Conservation (phyloP, 2,888 invertebrate genomes). For the Erannis defoliaria region DNA sequence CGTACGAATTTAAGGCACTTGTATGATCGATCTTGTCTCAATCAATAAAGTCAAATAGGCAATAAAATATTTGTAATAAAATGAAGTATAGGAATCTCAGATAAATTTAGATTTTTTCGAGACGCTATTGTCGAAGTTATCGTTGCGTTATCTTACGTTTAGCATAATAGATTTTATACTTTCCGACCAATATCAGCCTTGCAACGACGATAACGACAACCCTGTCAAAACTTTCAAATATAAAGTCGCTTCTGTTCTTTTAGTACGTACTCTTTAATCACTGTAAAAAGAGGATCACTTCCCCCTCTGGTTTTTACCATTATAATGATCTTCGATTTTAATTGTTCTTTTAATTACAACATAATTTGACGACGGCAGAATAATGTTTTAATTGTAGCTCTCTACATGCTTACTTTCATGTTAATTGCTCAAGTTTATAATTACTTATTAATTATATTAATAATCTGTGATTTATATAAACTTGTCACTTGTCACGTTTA, state of each 20-base stretch:
- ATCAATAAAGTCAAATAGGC: too few species aligned
- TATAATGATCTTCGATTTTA: slow-evolving; percentile 81
- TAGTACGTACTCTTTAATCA: slow-evolving; percentile 53
- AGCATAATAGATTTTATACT: too few species aligned
- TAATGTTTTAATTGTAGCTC: slow-evolving; percentile 84
- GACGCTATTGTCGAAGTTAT: too few species aligned
- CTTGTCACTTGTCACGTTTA: slow-evolving; percentile 39
- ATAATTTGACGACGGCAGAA: slow-evolving; percentile 77
- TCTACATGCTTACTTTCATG: slow-evolving; percentile 64
- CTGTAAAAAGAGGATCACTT: slow-evolving; percentile 74
- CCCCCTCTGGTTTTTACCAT: slow-evolving; percentile 76
- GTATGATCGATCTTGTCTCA: too few species aligned
- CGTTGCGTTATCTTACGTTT: too few species aligned
- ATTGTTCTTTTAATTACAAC: slow-evolving; percentile 79
- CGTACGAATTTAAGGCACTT: too few species aligned
- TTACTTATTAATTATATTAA: slow-evolving; percentile 69
- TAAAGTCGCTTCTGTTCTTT: slow-evolving; percentile 30
- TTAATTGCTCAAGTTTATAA: slow-evolving; percentile 66
- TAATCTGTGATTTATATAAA: slow-evolving; percentile 28
- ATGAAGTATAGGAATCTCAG: too few species aligned
- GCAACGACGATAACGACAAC: too few species aligned
- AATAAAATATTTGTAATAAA: too few species aligned
- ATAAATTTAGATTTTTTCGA: too few species aligned
- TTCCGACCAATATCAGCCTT: too few species aligned
- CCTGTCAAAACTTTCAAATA: not conserved